A percentile compares a stretch with the other conserved stretches of the same genome.
Evolutionary conservation across 2,797 vertebrate genomes (phyloP).

Genomic region (Morus bassanus): DNA sequence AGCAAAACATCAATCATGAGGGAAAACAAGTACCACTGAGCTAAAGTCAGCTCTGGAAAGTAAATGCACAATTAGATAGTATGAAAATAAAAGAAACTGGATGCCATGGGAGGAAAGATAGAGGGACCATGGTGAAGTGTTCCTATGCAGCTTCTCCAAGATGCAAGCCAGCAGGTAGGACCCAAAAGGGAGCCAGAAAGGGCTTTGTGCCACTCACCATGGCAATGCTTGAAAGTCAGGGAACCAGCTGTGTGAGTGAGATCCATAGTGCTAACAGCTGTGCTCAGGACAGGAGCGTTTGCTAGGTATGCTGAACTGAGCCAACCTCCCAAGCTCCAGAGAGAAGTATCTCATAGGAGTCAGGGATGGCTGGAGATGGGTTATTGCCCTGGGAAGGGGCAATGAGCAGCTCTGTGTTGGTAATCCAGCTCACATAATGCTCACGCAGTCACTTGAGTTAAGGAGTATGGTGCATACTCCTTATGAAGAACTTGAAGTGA

Average conservation of each 20-base stretch:
- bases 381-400: accelerated
- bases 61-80: not conserved
- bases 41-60: not conserved
- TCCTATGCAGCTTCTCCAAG: not conserved
- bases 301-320: not conserved
- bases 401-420: not conserved
- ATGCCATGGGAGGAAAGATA: not conserved
- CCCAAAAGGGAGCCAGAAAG: not conserved
- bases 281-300: not conserved
- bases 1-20: not conserved
- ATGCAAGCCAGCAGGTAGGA: not conserved
- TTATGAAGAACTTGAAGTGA: too few relatives aligned
- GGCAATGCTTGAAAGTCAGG: not conserved
- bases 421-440: not conserved
- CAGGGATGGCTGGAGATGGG: not conserved
- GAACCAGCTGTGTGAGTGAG: not conserved
- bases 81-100: not conserved
- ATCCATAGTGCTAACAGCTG: not conserved
- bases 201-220: not conserved
- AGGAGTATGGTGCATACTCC: not conserved
- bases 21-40: not conserved
- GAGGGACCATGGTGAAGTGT: accelerated
- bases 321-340: not conserved
- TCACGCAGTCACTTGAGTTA: not conserved
- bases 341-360: not conserved